These are phyloP conservation scores for Vulpes lagopus DNA, from an alignment of 2,113 vertebrate genomes.

Conservation along the genomic window DNA sequence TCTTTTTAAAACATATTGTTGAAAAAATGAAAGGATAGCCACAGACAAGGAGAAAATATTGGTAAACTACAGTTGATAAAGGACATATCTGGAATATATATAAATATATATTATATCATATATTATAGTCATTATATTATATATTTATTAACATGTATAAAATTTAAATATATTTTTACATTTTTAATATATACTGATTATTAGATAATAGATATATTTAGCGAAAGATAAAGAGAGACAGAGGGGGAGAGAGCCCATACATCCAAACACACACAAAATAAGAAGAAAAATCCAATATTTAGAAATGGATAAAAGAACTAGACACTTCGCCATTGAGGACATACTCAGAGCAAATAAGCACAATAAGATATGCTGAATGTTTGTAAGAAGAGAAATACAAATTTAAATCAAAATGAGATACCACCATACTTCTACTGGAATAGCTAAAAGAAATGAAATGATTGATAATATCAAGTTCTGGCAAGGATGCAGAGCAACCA, in stretches of 20 bases:
- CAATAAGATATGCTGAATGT: not conserved
- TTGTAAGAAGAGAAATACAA: not conserved
- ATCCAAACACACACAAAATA: not conserved
- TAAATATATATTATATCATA: not conserved
- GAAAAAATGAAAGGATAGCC: not conserved
- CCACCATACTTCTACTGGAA: not conserved
- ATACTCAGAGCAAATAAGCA: not conserved
- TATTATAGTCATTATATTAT: not conserved
- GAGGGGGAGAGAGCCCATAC: not conserved
- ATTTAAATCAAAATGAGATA: not conserved
- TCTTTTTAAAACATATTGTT: not conserved
- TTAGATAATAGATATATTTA: not conserved
- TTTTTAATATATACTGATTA: not conserved
- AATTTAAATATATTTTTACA: not conserved
- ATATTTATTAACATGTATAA: not conserved
- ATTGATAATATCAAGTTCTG: not conserved
- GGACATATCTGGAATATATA: not conserved
- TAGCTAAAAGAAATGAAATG: not conserved
- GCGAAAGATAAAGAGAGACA: not conserved
- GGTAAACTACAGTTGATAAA: not conserved
- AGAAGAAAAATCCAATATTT: not conserved
- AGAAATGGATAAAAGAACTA: constrained; percentile 22
- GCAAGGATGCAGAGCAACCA: not conserved
- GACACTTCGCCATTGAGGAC: not conserved
- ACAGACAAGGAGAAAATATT: constrained; percentile 9